Percentiles rank a stretch among this genome's conserved stretches.
phyloP scores from a whole-genome alignment of 2,888 invertebrate genomes.

The Phragmatobia fuliginosa region DNA sequence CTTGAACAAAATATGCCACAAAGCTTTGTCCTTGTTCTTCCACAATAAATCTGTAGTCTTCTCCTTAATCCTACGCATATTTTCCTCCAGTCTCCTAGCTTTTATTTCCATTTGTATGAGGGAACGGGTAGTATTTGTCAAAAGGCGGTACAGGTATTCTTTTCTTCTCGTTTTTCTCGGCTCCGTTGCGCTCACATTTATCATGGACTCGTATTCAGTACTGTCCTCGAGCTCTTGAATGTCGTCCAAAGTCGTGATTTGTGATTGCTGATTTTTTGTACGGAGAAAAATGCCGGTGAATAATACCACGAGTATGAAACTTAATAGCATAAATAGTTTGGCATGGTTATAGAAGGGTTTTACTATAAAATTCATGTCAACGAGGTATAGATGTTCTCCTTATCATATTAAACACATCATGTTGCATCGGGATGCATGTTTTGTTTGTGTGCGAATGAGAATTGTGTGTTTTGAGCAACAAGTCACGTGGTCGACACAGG shows the following conservation, averaged over 20 bases:
- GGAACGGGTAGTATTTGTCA: slow-evolving; percentile 86
- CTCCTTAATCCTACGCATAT: slow-evolving; percentile 86
- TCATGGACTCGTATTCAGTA: slow-evolving; percentile 71
- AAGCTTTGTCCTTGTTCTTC: slow-evolving; percentile 85
- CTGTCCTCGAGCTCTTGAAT: slow-evolving; percentile 61
- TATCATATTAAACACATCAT: slow-evolving; percentile 57
- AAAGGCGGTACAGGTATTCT: slow-evolving; percentile 84
- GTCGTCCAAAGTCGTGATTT: slow-evolving; percentile 55
- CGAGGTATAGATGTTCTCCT: slow-evolving; percentile 43
- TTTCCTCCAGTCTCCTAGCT: slow-evolving; percentile 85
- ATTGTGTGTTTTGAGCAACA: slow-evolving; percentile 70
- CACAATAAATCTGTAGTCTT: slow-evolving; percentile 86
- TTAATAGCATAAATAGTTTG: slow-evolving; percentile 73
- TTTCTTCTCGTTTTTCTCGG: slow-evolving; percentile 78
- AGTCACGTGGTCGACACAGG: slow-evolving; percentile 73
- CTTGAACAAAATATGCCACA: slow-evolving; percentile 85
- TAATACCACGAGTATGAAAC: slow-evolving; percentile 71
- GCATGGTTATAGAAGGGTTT: slow-evolving; percentile 76
- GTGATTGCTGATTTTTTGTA: slow-evolving; percentile 64
- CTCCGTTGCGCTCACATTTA: slow-evolving; percentile 73
- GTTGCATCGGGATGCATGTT: slow-evolving; percentile 67
- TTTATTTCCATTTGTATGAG: slow-evolving; percentile 87
- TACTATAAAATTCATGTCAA: slow-evolving; percentile 81
- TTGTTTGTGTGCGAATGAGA: slow-evolving; percentile 54
- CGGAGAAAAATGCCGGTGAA: slow-evolving; percentile 73